Base-by-base conservation (phyloP, 2,797 vertebrate species). In the Lepus oiostolus region DNA sequence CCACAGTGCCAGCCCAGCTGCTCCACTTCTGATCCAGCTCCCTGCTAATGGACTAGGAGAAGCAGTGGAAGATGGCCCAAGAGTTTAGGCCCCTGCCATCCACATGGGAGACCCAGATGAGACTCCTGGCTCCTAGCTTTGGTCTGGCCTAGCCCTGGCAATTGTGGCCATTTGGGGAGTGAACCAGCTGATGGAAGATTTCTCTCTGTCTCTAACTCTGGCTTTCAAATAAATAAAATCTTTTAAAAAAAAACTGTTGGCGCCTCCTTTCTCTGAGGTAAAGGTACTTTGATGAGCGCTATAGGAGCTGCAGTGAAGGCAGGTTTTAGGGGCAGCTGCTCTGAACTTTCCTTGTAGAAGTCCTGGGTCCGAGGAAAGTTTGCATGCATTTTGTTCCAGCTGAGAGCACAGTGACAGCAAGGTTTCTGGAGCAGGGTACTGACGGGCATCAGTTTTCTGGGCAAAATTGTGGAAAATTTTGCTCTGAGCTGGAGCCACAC, bases 391-490 rank as follows among this genome's bases (percentile, higher is more conserved):
- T 62, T 89, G 79, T 96, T 75, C 94, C 92, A 87, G 22, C 77
- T 88, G 50, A 88, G 85, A 87, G 70, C 16, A 0, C 35, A 54
- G 2, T 95, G 90, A 89, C 88, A 82, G 83, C 26, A 85, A 95
- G 96, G 30, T 52, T 95, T 54, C 75, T 90, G 93, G 26, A 42
- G 5, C 81, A 93, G 90, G 28, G 63, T 75, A 35, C 88, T 71
- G 21, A 76, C 35, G 32, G 85, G 85, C 76, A 58, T 96, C 70
- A 94, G 84, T 47, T 84, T 95, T 95, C 28, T 32, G 75, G 88
- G 86, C 70, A 95, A 50, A 96, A 71, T 83, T 81, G 13, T 95
- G 79, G 92, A 95, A 96, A 97, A 35, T 67, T 70, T 87, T 93
- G 62, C 62, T 86, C 93, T 50, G 87, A 83, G 85, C 0, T 17